Base-by-base conservation (phyloP, 2,113 vertebrate species). In the Himantopus leucocephalus region DNA sequence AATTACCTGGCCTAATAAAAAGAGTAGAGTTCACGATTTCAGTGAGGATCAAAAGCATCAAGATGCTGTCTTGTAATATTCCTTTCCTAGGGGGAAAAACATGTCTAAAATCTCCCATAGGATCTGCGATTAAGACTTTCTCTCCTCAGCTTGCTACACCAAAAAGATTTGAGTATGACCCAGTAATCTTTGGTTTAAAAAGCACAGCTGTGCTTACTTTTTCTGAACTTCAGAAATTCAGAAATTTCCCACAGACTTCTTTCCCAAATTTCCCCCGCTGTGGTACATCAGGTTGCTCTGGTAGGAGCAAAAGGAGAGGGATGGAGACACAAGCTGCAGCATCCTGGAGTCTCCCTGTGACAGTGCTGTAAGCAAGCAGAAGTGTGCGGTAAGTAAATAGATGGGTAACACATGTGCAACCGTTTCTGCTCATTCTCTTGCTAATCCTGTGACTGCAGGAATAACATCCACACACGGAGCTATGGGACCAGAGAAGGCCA, bases 401-500 rank as follows among this genome's bases (percentile, higher is more conserved):
- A 23, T 55, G 64, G 21, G 14, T 18, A 52, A 34, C 6, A 10
- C 29, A 16, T 24, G 52, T 58, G 56, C 53, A 73, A 20, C 24
- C 4, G 2, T n/a, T 53, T 75, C 39, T 59, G 58, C 52, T 74
- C 12, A 6, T 52, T 68, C 20, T 0, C 0, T 12, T 80, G 43
- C 22, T 66, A 2, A 13, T 88, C 14, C 29, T 53, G 22, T 37
- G 59, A 32, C 27, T n/a, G 16, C 37, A n/a, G 45, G 24, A 63
- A 8, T 22, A 55, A 14, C 1, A 4, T 4, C 2, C 5, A 30
- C 6, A 17, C 0, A 0, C 8, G 18, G 47, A 30, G 24, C 48
- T 50, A 0, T 45, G 53, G 35, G 32, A 66, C 8, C 34, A 50
- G 11, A 48, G 50, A 2, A 2, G 5, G 15, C 14, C 7, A 11